These are phyloP conservation scores for Venturia canescens DNA, from an alignment of 1,140 invertebrate species.

Conservation along the genomic window DNA sequence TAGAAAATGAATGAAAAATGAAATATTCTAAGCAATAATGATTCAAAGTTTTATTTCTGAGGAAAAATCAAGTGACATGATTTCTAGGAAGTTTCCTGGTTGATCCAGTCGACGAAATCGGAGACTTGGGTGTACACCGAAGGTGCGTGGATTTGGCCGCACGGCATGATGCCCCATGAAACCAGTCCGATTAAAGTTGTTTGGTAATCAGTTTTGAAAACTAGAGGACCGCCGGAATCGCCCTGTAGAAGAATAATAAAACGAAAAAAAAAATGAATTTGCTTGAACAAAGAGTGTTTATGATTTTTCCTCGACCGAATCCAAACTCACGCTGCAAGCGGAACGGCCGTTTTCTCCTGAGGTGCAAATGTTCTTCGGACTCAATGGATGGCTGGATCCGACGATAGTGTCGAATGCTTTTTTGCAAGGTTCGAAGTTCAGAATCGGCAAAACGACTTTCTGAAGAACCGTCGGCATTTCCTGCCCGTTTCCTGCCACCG, in stretches of 20 bases:
- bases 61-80: neutral
- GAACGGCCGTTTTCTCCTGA: constrained; percentile 79
- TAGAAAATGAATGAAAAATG: too few species aligned
- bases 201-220: constrained; percentile 56
- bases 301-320: neutral
- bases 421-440: constrained; percentile 62
- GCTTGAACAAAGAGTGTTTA: neutral
- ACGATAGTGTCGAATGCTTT: constrained; percentile 51
- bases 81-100: constrained; percentile 8
- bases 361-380: constrained; percentile 79
- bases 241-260: constrained; percentile 70
- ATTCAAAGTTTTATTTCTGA: too few species aligned
- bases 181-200: constrained; percentile 71
- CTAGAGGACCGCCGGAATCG: constrained; percentile 75
- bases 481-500: constrained; percentile 54
- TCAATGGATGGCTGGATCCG: constrained; percentile 60
- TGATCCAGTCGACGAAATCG: constrained; percentile 66
- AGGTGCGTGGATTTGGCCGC: constrained; percentile 64
- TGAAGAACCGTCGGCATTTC: constrained; percentile 60
- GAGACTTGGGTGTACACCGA: constrained; percentile 70
- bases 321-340: constrained; percentile 77
- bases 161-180: constrained; percentile 75
- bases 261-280: neutral
- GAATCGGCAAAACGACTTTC: constrained; percentile 59
- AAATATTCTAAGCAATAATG: too few species aligned